Base-by-base conservation (phyloP, 2,888 invertebrate species). In the Alloscopus bannaensis region DNA sequence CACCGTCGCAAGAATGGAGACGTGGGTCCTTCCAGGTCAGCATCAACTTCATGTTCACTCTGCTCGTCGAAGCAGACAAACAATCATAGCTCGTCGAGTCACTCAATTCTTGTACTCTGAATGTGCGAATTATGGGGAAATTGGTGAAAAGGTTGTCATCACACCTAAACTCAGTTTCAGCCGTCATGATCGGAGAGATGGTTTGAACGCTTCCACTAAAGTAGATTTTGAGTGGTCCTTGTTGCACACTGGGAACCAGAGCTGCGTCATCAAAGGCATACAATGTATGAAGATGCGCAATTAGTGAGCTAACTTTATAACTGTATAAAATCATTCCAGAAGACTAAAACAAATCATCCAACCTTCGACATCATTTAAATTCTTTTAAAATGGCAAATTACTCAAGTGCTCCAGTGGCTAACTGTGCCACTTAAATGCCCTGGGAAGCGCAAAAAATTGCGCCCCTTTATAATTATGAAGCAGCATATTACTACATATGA, bases 181-280 rank as follows among this genome's bases (percentile, higher is more conserved):
- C 94, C 80, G 95, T 94, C 87, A 94, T 94, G 86, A 95, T 94
- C n/a, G 95, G 94, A 89, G 95, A 95, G 80, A 95, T 94, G 88
- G 95, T 95, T 84, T 94, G 94, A 45, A 95, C 93, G 88, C 93
- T 94, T 87, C 95, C 93, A 87, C 93, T 93, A 88, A 94, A 94
- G 87, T 94, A 93, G 52, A 95, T 93, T 31, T 69, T 52, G 3
- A 82, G 57, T 1, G 66, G 69, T 40, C 52, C 42, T n/a, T 55
- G 16, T 13, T n/a, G 24, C 55, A 24, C 55, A 13, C 2, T 26
- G 28, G 4, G 26, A 24, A 26, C 55, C 1, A 55, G 1, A 3
- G 26, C n/a, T 16, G 11, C n/a, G 4, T 24, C 26, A 55, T 26
- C 24, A 36, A 13, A 36, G 6, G 6, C 36, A 8, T 8, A 36